Conservation (phyloP, 2,888 invertebrate species). For the Chesias legatella region DNA sequence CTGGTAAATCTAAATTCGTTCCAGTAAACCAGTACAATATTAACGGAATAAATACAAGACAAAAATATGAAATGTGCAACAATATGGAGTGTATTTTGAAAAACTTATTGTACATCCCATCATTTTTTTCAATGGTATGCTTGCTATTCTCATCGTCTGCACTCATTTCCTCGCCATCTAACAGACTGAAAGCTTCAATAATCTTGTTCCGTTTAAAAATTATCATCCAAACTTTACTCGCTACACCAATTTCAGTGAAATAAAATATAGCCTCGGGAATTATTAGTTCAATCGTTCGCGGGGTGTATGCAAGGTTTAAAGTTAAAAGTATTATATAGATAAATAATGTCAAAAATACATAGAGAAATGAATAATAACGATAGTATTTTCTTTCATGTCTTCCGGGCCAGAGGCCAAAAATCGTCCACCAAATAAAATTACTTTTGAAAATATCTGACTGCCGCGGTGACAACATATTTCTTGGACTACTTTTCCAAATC, state of each 20-base stretch:
- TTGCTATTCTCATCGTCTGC: conserved; percentile 39
- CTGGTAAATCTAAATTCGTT: conserved; percentile 46
- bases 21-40: conserved; percentile 39
- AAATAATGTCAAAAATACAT: conserved; percentile 40
- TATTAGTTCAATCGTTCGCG: conserved; percentile 49
- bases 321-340: conserved; percentile 51
- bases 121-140: conserved; percentile 37
- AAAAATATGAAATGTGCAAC: conserved; percentile 41
- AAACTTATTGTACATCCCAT: conserved; percentile 36
- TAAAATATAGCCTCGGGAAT: conserved; percentile 58
- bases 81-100: conserved; percentile 38
- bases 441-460: conserved; percentile 47
- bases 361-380: conserved; percentile 47
- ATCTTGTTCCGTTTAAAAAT: conserved; percentile 47
- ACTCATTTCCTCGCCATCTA: conserved; percentile 50
- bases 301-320: conserved; percentile 53
- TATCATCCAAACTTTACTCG: conserved; percentile 53
- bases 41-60: conserved; percentile 43
- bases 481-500: conserved; percentile 1
- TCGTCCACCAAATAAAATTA: conserved; percentile 44
- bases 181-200: conserved; percentile 42
- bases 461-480: conserved; percentile 23
- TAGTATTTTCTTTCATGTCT: conserved; percentile 39
- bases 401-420: conserved; percentile 58
- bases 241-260: conserved; percentile 49